Conservation (phyloP, 2,888 invertebrate genomes). For the Crepidodera aurea region DNA sequence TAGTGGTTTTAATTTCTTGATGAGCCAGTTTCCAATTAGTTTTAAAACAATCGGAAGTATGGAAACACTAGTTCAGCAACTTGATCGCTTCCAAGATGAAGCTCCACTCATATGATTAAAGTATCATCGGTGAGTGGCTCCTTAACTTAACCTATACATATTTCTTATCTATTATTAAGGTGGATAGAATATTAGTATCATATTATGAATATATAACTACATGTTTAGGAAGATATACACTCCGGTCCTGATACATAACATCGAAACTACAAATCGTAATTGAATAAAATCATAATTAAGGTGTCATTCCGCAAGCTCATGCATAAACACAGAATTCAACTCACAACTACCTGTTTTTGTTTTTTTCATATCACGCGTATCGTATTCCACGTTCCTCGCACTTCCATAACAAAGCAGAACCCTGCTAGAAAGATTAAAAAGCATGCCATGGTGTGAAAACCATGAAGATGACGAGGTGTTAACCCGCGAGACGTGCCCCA, state of each 20-base stretch:
- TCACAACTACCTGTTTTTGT: slow-evolving; percentile 36
- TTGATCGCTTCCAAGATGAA: too few relatives aligned
- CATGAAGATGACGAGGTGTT: slow-evolving; percentile 35
- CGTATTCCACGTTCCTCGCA: slow-evolving; percentile 28
- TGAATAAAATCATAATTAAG: slow-evolving; percentile 26
- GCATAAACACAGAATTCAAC: slow-evolving; percentile 8
- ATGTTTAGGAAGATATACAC: neutral
- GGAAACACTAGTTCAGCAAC: too few relatives aligned
- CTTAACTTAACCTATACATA: too few relatives aligned
- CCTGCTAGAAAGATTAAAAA: slow-evolving; percentile 31
- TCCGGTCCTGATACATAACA: neutral
- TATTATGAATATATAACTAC: too few relatives aligned
- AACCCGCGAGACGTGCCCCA: slow-evolving; percentile 31
- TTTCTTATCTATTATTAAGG: too few relatives aligned
- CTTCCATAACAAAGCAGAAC: slow-evolving; percentile 27
- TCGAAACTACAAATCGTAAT: slow-evolving; percentile 1
- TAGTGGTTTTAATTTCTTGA: too few relatives aligned
- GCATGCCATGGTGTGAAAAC: slow-evolving; percentile 28
- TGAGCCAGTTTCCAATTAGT: too few relatives aligned
- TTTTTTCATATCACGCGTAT: slow-evolving; percentile 27
- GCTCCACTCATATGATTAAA: too few relatives aligned
- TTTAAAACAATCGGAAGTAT: too few relatives aligned
- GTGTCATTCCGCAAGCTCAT: slow-evolving; percentile 18
- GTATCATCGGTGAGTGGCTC: too few relatives aligned
- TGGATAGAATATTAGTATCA: too few relatives aligned